Evolutionary conservation across 2,888 invertebrate genomes (phyloP).

Genomic region (Tiliacea citrago): DNA sequence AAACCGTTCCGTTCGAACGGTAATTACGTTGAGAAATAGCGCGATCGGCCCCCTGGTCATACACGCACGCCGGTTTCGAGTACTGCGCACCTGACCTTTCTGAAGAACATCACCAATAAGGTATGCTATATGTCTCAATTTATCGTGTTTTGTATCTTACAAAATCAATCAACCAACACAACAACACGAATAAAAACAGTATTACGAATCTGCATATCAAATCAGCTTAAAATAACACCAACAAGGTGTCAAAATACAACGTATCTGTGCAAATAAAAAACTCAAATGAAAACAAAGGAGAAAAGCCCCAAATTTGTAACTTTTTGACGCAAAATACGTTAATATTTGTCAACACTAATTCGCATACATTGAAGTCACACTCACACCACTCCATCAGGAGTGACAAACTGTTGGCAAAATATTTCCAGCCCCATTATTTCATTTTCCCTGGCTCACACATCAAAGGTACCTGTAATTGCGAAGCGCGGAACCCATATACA

Average conservation of each 20-base stretch:
- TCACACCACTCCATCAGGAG: conserved; percentile 66
- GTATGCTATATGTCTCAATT: not conserved
- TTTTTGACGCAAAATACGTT: conserved; percentile 49
- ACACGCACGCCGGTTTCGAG: not conserved
- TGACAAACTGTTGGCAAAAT: conserved; percentile 71
- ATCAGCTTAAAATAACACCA: conserved; percentile 7
- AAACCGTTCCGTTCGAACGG: too few relatives aligned
- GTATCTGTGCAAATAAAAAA: conserved; percentile 2
- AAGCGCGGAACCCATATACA: conserved; percentile 56
- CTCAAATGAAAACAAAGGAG: conserved; percentile 20
- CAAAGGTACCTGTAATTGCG: conserved; percentile 71
- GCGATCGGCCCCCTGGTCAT: too few relatives aligned
- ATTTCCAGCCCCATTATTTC: conserved; percentile 72
- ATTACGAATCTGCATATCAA: not conserved
- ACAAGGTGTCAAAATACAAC: conserved; percentile 7
- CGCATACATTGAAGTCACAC: conserved; percentile 51
- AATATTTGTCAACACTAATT: conserved; percentile 61
- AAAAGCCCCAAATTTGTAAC: conserved; percentile 19
- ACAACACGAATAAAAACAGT: not conserved
- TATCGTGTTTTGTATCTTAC: not conserved
- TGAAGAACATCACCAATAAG: not conserved
- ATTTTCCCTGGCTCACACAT: conserved; percentile 72
- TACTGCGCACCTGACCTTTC: not conserved
- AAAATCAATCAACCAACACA: not conserved
- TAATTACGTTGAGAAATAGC: too few relatives aligned